A percentile compares a stretch with the other conserved stretches of the same genome.
Evolutionary conservation across 2,113 vertebrate genomes (phyloP).

Genomic region (Amazona vittata): DNA sequence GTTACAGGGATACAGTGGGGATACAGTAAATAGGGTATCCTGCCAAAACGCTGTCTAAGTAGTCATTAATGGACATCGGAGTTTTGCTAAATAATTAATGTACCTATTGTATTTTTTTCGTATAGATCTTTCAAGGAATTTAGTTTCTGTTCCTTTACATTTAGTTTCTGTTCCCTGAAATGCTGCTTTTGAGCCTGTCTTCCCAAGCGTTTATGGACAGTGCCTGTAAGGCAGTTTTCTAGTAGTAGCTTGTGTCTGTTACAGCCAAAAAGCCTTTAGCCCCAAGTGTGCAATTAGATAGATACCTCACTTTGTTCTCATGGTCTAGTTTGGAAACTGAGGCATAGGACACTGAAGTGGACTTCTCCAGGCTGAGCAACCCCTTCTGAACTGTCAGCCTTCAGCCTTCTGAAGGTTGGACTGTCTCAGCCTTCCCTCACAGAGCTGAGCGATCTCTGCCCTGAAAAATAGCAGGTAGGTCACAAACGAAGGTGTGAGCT

Average conservation of each 20-base stretch:
- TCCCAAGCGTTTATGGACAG: not conserved
- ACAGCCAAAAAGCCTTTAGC: not conserved
- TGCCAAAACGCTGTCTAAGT: not conserved
- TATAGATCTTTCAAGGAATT: constrained; percentile 64
- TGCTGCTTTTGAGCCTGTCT: not conserved
- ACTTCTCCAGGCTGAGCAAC: not conserved
- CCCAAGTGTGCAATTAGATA: not conserved
- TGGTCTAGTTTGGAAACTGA: not conserved
- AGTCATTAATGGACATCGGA: constrained; percentile 53
- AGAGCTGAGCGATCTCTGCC: not conserved
- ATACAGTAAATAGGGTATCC: not conserved
- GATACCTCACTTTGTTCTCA: not conserved
- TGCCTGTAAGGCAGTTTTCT: not conserved
- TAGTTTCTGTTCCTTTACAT: constrained; percentile 42
- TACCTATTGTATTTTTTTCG: constrained; percentile 6
- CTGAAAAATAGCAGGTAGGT: not conserved
- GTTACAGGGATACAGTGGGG: not conserved
- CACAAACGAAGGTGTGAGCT: not conserved
- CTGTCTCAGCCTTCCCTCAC: not conserved
- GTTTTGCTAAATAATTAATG: constrained; percentile 67
- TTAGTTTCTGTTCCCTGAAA: constrained; percentile 51
- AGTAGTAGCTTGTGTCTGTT: not conserved
- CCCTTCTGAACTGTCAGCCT: not conserved
- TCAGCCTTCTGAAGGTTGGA: not conserved
- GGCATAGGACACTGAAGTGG: not conserved